Conservation (phyloP, 2,113 vertebrate species). For the Dicentrarchus labrax region DNA sequence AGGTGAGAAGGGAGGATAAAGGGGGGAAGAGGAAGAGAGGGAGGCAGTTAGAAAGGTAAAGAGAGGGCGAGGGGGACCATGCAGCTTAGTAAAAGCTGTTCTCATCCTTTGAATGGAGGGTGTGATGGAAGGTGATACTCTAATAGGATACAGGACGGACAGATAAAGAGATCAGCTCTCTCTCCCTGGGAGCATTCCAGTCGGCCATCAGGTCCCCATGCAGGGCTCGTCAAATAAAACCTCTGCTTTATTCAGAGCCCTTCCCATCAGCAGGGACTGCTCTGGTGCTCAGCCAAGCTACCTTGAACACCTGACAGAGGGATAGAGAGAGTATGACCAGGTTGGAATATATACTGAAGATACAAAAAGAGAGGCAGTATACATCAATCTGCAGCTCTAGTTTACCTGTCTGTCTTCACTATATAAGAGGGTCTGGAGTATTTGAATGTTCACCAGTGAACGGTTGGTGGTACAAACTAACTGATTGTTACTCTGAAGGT, state of each 20-base stretch:
- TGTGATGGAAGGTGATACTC: slow-evolving; percentile 75
- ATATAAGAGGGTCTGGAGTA: background rate
- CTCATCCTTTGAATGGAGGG: slow-evolving; percentile 70
- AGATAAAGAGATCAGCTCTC: slow-evolving; percentile 77
- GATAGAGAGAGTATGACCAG: background rate
- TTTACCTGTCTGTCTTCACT: background rate
- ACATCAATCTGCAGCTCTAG: background rate
- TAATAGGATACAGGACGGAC: slow-evolving; percentile 73
- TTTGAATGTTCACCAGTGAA: too few species aligned
- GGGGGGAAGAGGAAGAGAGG: background rate
- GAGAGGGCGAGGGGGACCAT: slow-evolving; percentile 45
- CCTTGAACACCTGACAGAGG: slow-evolving; percentile 15
- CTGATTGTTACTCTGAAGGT: background rate
- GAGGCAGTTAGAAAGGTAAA: slow-evolving; percentile 31
- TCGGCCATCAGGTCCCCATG: slow-evolving; percentile 60
- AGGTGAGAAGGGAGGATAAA: background rate
- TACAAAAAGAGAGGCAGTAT: background rate
- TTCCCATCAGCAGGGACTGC: slow-evolving; percentile 45
- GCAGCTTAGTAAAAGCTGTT: slow-evolving; percentile 71
- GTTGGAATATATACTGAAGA: background rate
- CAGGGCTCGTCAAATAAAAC: slow-evolving; percentile 67
- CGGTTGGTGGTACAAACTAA: too few species aligned
- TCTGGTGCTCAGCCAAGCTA: slow-evolving; percentile 47
- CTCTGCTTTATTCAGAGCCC: slow-evolving; percentile 57
- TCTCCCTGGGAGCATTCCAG: slow-evolving; percentile 61